A percentile compares a stretch with the other conserved stretches of the same genome.
phyloP scores from a whole-genome alignment of 2,113 vertebrate species.

The Podiceps cristatus region DNA sequence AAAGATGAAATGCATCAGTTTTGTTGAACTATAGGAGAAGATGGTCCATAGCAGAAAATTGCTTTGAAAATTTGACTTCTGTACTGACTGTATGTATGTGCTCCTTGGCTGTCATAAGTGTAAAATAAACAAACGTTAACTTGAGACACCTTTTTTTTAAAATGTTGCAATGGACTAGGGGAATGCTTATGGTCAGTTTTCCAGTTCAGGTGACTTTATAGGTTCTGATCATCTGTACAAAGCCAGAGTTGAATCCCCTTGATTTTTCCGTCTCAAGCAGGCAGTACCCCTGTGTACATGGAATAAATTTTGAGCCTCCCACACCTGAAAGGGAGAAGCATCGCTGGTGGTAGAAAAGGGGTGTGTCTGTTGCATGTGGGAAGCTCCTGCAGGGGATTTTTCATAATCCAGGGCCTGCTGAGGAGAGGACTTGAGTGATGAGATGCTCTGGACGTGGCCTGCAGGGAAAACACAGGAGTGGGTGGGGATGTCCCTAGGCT shows the following conservation, averaged over 20 bases:
- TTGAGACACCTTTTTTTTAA: not conserved
- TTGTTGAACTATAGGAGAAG: not conserved
- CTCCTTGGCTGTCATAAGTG: not conserved
- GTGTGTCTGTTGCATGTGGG: constrained; percentile 49
- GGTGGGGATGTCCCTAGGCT: constrained; percentile 12
- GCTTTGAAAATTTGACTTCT: not conserved
- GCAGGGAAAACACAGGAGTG: constrained; percentile 26
- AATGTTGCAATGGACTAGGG: not conserved
- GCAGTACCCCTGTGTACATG: not conserved
- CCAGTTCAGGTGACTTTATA: not conserved
- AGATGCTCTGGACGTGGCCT: constrained; percentile 39
- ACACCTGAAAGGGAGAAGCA: not conserved
- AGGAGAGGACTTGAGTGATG: constrained; percentile 31
- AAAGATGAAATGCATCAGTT: not conserved
- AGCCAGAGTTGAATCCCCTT: not conserved
- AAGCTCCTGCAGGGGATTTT: constrained; percentile 62
- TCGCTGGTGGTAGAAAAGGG: constrained; percentile 48
- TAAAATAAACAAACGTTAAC: not conserved
- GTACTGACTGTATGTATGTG: not conserved
- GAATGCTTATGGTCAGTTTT: not conserved
- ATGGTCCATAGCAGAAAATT: not conserved
- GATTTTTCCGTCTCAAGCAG: not conserved
- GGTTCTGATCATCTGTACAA: not conserved
- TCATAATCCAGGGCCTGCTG: constrained; percentile 42
- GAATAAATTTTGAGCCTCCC: constrained; percentile 16